Conservation (phyloP, 2,888 invertebrate genomes). For the Mermis nigrescens region DNA sequence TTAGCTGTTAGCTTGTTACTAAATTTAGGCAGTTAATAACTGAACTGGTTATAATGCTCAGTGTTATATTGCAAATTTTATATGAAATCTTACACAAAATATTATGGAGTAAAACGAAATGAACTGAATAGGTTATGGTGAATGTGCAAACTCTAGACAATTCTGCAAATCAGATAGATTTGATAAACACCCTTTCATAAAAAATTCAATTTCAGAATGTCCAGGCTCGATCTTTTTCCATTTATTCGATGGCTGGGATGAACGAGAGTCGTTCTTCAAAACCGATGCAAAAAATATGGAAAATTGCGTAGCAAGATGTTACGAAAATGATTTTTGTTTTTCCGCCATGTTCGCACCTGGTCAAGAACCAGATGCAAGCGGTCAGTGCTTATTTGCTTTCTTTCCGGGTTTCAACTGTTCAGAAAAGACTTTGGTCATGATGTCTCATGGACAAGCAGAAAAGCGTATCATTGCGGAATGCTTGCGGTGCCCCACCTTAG, state of each 20-base stretch:
- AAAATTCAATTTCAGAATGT: not conserved
- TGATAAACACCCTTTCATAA: too few relatives aligned
- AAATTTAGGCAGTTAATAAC: too few relatives aligned
- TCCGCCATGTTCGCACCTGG: conserved; percentile 4
- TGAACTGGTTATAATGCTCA: too few relatives aligned
- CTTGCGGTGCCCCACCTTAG: conserved; percentile 2
- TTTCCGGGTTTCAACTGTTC: not conserved
- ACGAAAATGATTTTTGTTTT: conserved; percentile 9
- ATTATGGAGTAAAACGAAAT: too few relatives aligned
- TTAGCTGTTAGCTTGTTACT: too few relatives aligned
- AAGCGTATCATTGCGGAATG: not conserved
- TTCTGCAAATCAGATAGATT: too few relatives aligned
- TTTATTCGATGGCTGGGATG: not conserved
- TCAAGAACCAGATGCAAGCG: not conserved
- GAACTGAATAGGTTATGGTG: too few relatives aligned
- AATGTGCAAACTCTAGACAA: too few relatives aligned
- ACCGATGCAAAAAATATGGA: conserved; percentile 2
- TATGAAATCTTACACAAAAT: too few relatives aligned
- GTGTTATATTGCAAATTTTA: too few relatives aligned
- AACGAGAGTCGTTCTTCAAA: conserved; percentile 5
- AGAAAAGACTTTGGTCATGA: not conserved
- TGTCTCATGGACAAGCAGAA: not conserved
- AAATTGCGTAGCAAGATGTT: conserved; percentile 7
- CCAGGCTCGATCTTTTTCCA: not conserved
- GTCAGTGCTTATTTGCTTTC: not conserved